Base-by-base conservation (phyloP, 2,888 invertebrate species). In the Balanococcus diminutus region DNA sequence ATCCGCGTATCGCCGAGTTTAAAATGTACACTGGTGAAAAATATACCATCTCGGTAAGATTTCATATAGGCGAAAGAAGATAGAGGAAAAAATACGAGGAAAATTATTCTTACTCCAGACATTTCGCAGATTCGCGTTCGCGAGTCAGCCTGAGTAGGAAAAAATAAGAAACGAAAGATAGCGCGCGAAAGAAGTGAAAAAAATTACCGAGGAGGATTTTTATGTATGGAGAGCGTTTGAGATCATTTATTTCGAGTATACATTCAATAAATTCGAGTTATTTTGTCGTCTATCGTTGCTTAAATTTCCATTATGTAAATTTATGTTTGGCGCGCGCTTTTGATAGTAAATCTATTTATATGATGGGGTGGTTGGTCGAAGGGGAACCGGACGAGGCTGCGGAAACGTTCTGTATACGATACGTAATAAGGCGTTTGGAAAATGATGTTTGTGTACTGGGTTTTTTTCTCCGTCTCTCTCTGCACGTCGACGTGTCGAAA, bases 221-320 rank as follows among this genome's bases (percentile, higher is more conserved):
- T 56, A 56, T 56, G 22, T 56, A 56, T 42, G 22, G 56, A 56
- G 56, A 25, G 31, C 72, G 22, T 72, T 72, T 72, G 72, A 72
- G 72, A 72, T 72, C 72, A 72, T 72, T 72, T 72, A 72, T 72
- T 72, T 72, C 72, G 72, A 72, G 72, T 72, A 72, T 31, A 72
- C 72, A 72, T 72, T 72, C 72, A 72, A 72, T 72, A 72, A 72
- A 72, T 72, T 72, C 72, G 72, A 72, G 72, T 72, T 72, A 72
- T 72, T 72, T 72, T 72, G 72, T 72, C 72, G 72, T 72, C 72
- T 72, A 72, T 72, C 72, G 72, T 72, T 72, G 72, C 72, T 72
- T 72, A 72, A 72, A 72, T 72, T 72, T 72, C 72, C 72, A 72
- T 72, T 72, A 72, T 72, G 72, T 72, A 72, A 72, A 72, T 72